Conservation (phyloP, 2,888 invertebrate genomes). For the Trissoscelio sp. region DNA sequence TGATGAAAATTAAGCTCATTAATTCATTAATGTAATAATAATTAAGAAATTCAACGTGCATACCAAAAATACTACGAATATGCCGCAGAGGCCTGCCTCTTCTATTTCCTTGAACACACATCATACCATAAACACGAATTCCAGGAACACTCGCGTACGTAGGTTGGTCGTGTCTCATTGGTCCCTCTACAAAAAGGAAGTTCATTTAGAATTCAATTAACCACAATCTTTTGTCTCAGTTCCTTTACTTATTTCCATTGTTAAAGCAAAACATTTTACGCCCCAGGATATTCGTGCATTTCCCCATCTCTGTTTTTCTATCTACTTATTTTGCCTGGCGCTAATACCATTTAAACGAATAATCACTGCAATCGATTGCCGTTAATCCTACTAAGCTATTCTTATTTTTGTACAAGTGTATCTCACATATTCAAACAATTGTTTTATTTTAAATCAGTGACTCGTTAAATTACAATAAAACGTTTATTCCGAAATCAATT, state of each 20-base stretch:
- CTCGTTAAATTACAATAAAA: not conserved
- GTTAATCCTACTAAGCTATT: constrained; percentile 9
- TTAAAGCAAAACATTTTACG: not conserved
- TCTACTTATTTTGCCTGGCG: too few relatives aligned
- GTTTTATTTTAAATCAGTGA: not conserved
- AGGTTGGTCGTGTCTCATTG: constrained; percentile 96
- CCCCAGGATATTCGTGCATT: too few relatives aligned
- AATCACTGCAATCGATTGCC: constrained; percentile 13
- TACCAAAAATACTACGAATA: constrained; percentile 83
- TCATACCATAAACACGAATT: constrained; percentile 97
- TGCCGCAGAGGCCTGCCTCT: constrained; percentile 83
- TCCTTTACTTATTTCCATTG: not conserved
- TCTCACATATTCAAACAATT: not conserved
- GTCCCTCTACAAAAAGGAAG: constrained; percentile 88
- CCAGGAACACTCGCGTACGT: constrained; percentile 97
- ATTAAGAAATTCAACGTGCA: constrained; percentile 18
- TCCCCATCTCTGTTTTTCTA: too few relatives aligned
- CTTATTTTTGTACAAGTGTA: not conserved
- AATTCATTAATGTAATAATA: not conserved
- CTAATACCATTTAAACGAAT: too few relatives aligned
- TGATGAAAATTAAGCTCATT: too few relatives aligned
- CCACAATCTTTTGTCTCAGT: not conserved
- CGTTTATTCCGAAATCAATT: not conserved
- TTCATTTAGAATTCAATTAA: constrained; percentile 21
- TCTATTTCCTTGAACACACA: constrained; percentile 88